phyloP scores from a whole-genome alignment of 2,113 vertebrate genomes.

The Aramus guarauna region DNA sequence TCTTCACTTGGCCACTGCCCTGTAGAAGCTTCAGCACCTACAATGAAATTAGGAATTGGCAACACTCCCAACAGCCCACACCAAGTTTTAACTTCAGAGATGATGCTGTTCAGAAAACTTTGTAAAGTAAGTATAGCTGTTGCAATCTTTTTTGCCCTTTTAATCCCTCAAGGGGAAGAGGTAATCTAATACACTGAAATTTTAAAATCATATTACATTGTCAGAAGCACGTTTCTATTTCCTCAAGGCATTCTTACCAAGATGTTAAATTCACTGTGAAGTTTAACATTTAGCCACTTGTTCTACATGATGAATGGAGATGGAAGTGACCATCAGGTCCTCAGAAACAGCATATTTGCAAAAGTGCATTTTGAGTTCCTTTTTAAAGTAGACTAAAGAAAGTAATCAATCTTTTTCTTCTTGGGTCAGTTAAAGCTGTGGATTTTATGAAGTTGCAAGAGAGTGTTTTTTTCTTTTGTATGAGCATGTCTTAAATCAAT shows the following conservation, averaged over 20 bases:
- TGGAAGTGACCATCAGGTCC: not conserved
- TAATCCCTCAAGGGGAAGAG: not conserved
- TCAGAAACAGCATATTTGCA: not conserved
- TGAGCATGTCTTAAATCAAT: not conserved
- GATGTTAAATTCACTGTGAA: constrained; percentile 25
- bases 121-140: not conserved
- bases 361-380: not conserved
- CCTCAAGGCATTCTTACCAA: constrained; percentile 6
- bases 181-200: constrained; percentile 14
- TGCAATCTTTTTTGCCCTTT: not conserved
- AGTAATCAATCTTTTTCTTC: not conserved
- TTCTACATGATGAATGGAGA: not conserved
- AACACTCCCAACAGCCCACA: not conserved
- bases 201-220: constrained; percentile 14
- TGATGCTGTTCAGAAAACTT: not conserved
- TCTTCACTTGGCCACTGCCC: not conserved
- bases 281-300: constrained; percentile 14
- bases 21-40: not conserved
- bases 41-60: not conserved
- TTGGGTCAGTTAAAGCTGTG: not conserved
- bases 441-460: not conserved
- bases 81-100: not conserved
- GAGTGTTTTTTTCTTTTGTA: not conserved
- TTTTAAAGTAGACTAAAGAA: not conserved
- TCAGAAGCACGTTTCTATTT: not conserved